A percentile compares a stretch with the other conserved stretches of the same genome.
Conservation (phyloP, 2,888 invertebrate genomes). For the Miltochrista miniata region DNA sequence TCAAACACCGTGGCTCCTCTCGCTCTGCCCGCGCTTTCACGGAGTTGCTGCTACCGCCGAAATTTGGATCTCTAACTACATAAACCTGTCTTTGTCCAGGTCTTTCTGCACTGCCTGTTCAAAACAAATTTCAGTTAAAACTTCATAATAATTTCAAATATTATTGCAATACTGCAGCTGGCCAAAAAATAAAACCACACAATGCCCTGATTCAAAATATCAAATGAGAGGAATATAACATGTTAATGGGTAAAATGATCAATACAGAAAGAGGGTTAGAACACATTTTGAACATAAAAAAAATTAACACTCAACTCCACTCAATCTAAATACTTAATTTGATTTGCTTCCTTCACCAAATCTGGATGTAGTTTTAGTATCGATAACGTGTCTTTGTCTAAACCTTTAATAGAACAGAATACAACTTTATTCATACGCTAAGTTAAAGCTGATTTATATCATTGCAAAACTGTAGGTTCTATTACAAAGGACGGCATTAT, state of each 20-base stretch:
- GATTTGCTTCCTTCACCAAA: slow-evolving; percentile 69
- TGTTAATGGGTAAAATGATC: slow-evolving; percentile 35
- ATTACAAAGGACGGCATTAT: too few species aligned
- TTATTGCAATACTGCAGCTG: neutral
- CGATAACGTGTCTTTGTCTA: slow-evolving; percentile 63
- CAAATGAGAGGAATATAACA: slow-evolving; percentile 30
- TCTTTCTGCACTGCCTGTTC: slow-evolving; percentile 90
- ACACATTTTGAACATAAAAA: slow-evolving; percentile 30
- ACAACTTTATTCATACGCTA: slow-evolving; percentile 19
- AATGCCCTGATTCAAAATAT: slow-evolving; percentile 24
- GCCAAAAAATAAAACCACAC: slow-evolving; percentile 34
- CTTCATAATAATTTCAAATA: slow-evolving; percentile 3
- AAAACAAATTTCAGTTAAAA: slow-evolving; percentile 26
- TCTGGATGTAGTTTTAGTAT: slow-evolving; percentile 71
- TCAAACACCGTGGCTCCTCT: slow-evolving; percentile 92
- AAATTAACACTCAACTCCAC: slow-evolving; percentile 67
- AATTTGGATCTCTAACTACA: slow-evolving; percentile 90
- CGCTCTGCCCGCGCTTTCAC: slow-evolving; percentile 79
- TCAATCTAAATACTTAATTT: slow-evolving; percentile 78
- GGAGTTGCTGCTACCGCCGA: slow-evolving; percentile 82
- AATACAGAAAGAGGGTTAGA: slow-evolving; percentile 42
- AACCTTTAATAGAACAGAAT: slow-evolving; percentile 64
- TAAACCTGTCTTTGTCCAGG: slow-evolving; percentile 95
- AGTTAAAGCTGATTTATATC: too few species aligned
- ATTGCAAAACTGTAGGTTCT: too few species aligned